Percentiles rank a stretch among this genome's conserved stretches.
These are phyloP conservation scores for Calidris pygmaea DNA, from an alignment of 2,113 vertebrate genomes.

Conservation along the genomic window DNA sequence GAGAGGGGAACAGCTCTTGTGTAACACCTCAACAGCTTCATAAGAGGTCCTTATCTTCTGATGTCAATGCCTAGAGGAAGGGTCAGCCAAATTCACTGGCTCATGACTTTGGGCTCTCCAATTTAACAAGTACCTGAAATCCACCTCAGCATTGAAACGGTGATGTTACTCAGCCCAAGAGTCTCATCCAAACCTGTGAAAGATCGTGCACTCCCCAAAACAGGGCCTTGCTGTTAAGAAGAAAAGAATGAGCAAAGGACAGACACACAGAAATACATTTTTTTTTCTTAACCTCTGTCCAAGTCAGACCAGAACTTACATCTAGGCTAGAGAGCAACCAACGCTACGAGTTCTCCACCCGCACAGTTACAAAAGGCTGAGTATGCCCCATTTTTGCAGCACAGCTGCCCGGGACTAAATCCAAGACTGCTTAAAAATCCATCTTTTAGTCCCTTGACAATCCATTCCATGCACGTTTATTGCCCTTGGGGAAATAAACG, in stretches of 20 bases:
- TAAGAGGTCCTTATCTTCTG: background rate
- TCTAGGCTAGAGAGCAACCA: background rate
- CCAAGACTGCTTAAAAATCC: background rate
- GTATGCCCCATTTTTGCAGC: background rate
- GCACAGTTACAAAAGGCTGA: background rate
- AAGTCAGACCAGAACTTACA: background rate
- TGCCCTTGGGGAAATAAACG: background rate
- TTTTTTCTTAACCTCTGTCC: background rate
- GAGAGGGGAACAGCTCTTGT: background rate
- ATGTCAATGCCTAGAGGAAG: background rate
- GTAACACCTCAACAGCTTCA: background rate
- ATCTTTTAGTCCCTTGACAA: background rate
- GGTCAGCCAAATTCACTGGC: background rate
- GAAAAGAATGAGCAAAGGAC: background rate
- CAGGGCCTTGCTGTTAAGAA: fast-evolving
- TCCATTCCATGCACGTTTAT: background rate
- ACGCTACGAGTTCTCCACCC: background rate
- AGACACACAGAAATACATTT: background rate
- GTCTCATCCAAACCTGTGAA: background rate
- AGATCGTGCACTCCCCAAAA: background rate
- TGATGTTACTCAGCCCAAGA: background rate
- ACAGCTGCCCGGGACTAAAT: background rate
- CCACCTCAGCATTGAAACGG: background rate
- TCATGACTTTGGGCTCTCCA: background rate
- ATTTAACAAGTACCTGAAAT: background rate